A percentile compares a stretch with the other conserved stretches of the same genome.
Conservation (phyloP, 2,888 invertebrate genomes). For the Tiliacea citrago region DNA sequence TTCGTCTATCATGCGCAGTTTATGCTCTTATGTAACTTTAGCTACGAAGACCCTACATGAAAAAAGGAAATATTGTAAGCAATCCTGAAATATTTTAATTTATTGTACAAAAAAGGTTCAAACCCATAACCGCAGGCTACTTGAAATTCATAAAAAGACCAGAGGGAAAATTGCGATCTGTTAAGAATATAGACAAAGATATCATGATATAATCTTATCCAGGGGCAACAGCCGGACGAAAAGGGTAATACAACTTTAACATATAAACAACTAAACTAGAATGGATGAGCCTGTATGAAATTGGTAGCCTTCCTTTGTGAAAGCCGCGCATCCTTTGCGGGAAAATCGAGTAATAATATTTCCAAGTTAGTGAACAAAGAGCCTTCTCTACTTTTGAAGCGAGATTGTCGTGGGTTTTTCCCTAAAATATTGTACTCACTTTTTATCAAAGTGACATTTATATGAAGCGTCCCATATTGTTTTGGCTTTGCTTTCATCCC, state of each 20-base stretch:
- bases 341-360: constrained; percentile 85
- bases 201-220: constrained; percentile 72
- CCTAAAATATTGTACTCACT: constrained; percentile 73
- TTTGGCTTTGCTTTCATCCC: constrained; percentile 54
- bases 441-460: constrained; percentile 70
- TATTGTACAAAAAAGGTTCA: constrained; percentile 33
- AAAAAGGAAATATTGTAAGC: background rate
- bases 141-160: constrained; percentile 79
- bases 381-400: constrained; percentile 76
- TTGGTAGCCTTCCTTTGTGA: constrained; percentile 79
- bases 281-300: constrained; percentile 78
- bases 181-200: constrained; percentile 72
- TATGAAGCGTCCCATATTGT: constrained; percentile 64
- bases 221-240: constrained; percentile 75
- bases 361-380: constrained; percentile 85
- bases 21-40: background rate
- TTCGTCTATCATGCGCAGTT: background rate
- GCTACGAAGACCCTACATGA: background rate
- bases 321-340: constrained; percentile 78
- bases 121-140: constrained; percentile 64
- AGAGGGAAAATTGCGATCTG: constrained; percentile 69
- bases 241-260: constrained; percentile 77
- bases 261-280: constrained; percentile 81
- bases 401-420: constrained; percentile 75
- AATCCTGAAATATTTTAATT: constrained; percentile 56